These are phyloP conservation scores for Drosophila nebulosa DNA, from an alignment of 1,140 invertebrate genomes.

Conservation along the genomic window DNA sequence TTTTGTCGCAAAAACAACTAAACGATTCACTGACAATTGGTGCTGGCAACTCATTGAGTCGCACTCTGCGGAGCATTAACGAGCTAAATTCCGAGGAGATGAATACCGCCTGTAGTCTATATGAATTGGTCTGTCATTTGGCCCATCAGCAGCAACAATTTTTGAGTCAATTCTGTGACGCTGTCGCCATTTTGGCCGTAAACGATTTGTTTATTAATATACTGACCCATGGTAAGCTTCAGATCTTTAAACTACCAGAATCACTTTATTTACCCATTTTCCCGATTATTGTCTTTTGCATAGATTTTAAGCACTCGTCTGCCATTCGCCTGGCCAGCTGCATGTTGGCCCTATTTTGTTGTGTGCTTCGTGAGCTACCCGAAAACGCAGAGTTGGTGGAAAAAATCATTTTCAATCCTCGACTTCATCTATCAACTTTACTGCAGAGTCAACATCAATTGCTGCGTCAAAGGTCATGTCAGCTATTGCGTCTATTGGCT, in stretches of 20 bases:
- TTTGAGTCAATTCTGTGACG: slow-evolving; percentile 89
- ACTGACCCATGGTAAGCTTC: slow-evolving; percentile 82
- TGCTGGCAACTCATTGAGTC: slow-evolving; percentile 39
- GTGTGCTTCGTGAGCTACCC: slow-evolving; percentile 87
- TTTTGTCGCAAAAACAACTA: slow-evolving; percentile 81
- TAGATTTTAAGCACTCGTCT: slow-evolving; percentile 84
- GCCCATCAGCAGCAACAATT: slow-evolving; percentile 87
- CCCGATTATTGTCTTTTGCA: slow-evolving; percentile 64
- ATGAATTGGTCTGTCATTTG: slow-evolving; percentile 87
- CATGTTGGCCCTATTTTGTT: slow-evolving; percentile 85
- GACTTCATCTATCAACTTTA: slow-evolving; percentile 83
- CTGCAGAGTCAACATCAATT: slow-evolving; percentile 84
- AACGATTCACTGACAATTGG: slow-evolving; percentile 57
- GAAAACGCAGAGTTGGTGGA: slow-evolving; percentile 89
- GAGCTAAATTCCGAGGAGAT: slow-evolving; percentile 84
- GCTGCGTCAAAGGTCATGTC: slow-evolving; percentile 85
- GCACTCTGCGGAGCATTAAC: slow-evolving; percentile 75
- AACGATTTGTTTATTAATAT: slow-evolving; percentile 83
- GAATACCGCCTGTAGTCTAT: slow-evolving; percentile 85
- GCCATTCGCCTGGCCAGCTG: slow-evolving; percentile 86
- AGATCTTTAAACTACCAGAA: not conserved
- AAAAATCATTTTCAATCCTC: slow-evolving; percentile 84
- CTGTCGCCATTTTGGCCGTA: slow-evolving; percentile 86
- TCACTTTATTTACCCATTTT: not conserved
- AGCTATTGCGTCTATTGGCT: slow-evolving; percentile 85